phyloP scores from a whole-genome alignment of 2,888 invertebrate species.

The Schizaphis graminum region DNA sequence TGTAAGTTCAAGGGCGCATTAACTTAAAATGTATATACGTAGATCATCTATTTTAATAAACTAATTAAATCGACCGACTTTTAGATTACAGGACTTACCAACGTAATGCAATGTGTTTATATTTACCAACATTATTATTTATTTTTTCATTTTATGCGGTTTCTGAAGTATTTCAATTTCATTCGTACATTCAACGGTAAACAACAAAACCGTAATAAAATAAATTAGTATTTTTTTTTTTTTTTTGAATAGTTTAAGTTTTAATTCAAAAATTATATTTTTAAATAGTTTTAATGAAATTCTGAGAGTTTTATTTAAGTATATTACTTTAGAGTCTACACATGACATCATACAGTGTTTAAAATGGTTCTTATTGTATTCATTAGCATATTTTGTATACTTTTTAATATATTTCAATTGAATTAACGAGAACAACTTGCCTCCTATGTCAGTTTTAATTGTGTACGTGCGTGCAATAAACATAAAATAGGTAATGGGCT shows the following conservation, averaged over 20 bases:
- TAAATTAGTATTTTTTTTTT: background rate
- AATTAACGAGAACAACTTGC: background rate
- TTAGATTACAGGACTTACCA: background rate
- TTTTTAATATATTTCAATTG: background rate
- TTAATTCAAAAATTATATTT: constrained; percentile 15
- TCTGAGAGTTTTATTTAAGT: background rate
- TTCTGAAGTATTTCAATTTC: constrained; percentile 19
- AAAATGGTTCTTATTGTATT: background rate
- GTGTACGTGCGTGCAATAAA: background rate
- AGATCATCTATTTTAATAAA: constrained; percentile 7
- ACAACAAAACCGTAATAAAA: constrained; percentile 4
- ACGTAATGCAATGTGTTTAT: constrained; percentile 6
- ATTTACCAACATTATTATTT: background rate
- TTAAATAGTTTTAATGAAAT: background rate
- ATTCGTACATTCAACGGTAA: background rate
- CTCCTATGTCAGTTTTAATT: constrained; percentile 2
- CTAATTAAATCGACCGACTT: background rate
- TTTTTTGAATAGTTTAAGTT: background rate
- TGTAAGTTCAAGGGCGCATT: background rate
- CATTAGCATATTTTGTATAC: background rate
- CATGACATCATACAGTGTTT: background rate
- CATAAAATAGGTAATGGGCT: background rate
- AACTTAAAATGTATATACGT: background rate
- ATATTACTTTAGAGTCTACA: background rate
- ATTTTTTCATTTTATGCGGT: background rate